Conservation (phyloP, 2,888 invertebrate species). For the Dendrolimus houi region DNA sequence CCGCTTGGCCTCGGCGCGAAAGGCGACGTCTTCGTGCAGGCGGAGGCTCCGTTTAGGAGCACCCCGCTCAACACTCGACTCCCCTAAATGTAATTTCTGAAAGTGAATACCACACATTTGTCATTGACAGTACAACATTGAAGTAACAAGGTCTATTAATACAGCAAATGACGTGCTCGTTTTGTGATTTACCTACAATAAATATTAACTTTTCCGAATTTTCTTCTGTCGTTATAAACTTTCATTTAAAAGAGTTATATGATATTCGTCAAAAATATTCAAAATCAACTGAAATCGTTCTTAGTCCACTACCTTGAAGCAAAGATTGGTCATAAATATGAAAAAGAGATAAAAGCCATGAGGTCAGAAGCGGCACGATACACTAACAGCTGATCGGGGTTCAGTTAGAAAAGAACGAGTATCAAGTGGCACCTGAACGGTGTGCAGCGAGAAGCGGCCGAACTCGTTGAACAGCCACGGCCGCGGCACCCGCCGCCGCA, state of each 20-base stretch:
- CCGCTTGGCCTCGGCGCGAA: slow-evolving; percentile 43
- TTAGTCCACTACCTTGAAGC: background rate
- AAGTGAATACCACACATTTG: slow-evolving; percentile 20
- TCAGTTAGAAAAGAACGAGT: slow-evolving; percentile 73
- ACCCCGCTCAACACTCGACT: slow-evolving; percentile 58
- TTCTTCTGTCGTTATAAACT: too few species aligned
- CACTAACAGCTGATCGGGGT: slow-evolving; percentile 66
- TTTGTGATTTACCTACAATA: too few species aligned
- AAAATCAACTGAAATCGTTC: too few species aligned
- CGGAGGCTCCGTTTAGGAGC: slow-evolving; percentile 59
- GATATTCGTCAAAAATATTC: too few species aligned
- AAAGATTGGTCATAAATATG: background rate
- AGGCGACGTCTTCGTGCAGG: slow-evolving; percentile 49
- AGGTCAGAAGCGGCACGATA: slow-evolving; percentile 26
- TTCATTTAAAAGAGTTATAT: too few species aligned
- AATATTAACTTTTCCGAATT: too few species aligned
- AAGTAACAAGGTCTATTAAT: too few species aligned
- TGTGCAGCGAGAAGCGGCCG: slow-evolving; percentile 66
- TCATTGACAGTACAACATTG: background rate
- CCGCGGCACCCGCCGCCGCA: slow-evolving; percentile 23
- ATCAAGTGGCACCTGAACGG: slow-evolving; percentile 68
- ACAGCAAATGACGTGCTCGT: too few species aligned
- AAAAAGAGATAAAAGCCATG: slow-evolving; percentile 22
- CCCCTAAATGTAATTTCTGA: slow-evolving; percentile 39
- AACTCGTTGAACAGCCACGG: slow-evolving; percentile 65